Percentiles rank a stretch among this genome's conserved stretches.
phyloP scores from a whole-genome alignment of 2,797 vertebrate species.

The Sebastolobus altivelis region DNA sequence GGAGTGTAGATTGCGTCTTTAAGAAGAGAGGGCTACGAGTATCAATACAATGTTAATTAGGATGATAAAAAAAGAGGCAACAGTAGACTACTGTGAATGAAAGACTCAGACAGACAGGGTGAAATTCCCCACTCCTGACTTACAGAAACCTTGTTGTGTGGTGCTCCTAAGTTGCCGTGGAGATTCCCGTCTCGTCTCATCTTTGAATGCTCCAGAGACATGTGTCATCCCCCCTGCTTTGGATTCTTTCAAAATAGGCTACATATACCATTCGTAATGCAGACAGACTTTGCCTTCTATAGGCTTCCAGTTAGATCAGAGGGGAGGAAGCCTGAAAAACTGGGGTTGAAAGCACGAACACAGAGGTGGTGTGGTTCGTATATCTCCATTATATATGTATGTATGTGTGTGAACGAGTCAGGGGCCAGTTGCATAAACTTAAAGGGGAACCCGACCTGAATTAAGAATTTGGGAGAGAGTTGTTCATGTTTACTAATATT shows the following conservation, averaged over 20 bases:
- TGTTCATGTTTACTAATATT: no score
- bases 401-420: constrained; percentile 7
- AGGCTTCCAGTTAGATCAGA: constrained; percentile 24
- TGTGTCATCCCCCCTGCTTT: constrained; percentile 24
- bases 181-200: constrained; percentile 47
- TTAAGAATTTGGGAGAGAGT: no score
- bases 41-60: neutral
- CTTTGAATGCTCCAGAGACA: constrained; percentile 35
- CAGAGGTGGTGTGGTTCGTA: constrained; percentile 17
- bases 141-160: constrained; percentile 24
- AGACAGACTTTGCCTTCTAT: constrained; percentile 43
- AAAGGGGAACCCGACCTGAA: no score
- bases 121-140: constrained; percentile 12
- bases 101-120: neutral
- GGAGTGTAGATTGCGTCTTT: neutral
- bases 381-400: constrained; percentile 1
- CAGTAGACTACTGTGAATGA: neutral
- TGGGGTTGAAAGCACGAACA: constrained; percentile 40
- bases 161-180: constrained; percentile 23
- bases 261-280: constrained; percentile 30
- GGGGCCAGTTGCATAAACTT: neutral
- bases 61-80: neutral
- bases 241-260: constrained; percentile 42
- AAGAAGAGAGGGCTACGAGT: neutral
- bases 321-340: constrained; percentile 8